A percentile compares a stretch with the other conserved stretches of the same genome.
These are phyloP conservation scores for Solenopsis fugax DNA, from an alignment of 1,140 invertebrate genomes.

Conservation along the genomic window DNA sequence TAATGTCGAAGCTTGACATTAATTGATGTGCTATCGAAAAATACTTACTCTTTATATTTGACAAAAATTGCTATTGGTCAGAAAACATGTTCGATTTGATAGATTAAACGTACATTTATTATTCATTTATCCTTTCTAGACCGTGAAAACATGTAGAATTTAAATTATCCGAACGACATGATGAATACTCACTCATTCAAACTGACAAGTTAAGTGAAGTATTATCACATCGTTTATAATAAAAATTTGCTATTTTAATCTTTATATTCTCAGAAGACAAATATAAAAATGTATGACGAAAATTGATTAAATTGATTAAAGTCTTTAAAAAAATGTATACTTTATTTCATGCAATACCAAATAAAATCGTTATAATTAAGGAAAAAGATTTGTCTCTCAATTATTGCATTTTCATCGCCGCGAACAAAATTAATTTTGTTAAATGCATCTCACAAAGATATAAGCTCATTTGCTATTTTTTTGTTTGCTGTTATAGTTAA, in stretches of 20 bases:
- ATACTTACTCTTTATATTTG: slow-evolving; percentile 12
- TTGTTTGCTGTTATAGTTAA: too few relatives aligned
- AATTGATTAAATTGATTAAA: background rate
- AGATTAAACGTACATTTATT: slow-evolving; percentile 9
- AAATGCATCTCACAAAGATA: background rate
- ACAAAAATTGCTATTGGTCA: slow-evolving; percentile 2
- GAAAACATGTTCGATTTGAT: slow-evolving; percentile 4
- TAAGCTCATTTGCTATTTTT: background rate
- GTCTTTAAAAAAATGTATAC: background rate
- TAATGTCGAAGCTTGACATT: slow-evolving; percentile 6
- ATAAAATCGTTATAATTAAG: background rate
- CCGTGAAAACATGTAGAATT: background rate
- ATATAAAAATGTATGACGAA: background rate
- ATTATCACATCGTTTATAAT: background rate
- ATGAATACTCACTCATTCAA: background rate
- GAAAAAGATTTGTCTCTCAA: background rate
- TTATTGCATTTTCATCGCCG: background rate
- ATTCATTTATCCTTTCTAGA: background rate
- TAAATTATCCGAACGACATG: background rate
- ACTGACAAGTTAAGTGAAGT: slow-evolving; percentile 6
- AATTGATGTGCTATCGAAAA: slow-evolving; percentile 45
- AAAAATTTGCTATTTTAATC: background rate
- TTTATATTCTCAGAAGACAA: background rate
- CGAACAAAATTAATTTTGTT: slow-evolving; percentile 15
- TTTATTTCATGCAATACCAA: background rate